Conservation (phyloP, 2,888 invertebrate genomes). For the Yponomeuta cagnagella region DNA sequence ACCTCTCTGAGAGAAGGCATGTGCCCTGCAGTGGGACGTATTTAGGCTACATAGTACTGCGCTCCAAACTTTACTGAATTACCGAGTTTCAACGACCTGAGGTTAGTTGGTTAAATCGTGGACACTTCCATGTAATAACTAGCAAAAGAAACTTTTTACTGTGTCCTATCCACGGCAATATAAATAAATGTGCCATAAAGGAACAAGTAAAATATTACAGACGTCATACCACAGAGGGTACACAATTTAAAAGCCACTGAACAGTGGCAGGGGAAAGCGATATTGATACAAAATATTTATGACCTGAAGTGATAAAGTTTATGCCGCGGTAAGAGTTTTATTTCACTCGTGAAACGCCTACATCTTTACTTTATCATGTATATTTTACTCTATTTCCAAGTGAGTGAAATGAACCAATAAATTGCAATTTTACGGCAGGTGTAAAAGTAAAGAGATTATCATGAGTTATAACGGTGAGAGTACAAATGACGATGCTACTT, state of each 20-base stretch:
- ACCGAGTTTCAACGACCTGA: too few species aligned
- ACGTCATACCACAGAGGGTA: neutral
- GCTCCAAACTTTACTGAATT: too few species aligned
- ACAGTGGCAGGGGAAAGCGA: constrained; percentile 39
- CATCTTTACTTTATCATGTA: constrained; percentile 22
- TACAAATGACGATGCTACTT: constrained; percentile 9
- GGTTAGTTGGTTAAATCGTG: too few species aligned
- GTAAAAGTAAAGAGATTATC: constrained; percentile 15
- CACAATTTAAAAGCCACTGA: constrained; percentile 32
- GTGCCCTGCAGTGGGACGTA: too few species aligned
- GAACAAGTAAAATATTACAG: constrained; percentile 2
- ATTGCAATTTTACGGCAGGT: constrained; percentile 14
- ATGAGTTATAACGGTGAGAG: constrained; percentile 9
- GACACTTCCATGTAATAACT: too few species aligned
- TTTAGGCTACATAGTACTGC: too few species aligned
- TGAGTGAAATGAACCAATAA: constrained; percentile 18
- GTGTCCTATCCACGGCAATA: too few species aligned
- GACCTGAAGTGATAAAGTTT: constrained; percentile 64
- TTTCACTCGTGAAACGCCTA: constrained; percentile 51
- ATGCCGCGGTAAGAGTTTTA: constrained; percentile 67
- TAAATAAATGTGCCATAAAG: too few species aligned
- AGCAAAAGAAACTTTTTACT: too few species aligned
- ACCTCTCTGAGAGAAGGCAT: too few species aligned
- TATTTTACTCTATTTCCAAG: constrained; percentile 21
- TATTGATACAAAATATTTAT: constrained; percentile 65